Base-by-base conservation (phyloP, 2,888 invertebrate genomes). In the Drosophila melanosoma region DNA sequence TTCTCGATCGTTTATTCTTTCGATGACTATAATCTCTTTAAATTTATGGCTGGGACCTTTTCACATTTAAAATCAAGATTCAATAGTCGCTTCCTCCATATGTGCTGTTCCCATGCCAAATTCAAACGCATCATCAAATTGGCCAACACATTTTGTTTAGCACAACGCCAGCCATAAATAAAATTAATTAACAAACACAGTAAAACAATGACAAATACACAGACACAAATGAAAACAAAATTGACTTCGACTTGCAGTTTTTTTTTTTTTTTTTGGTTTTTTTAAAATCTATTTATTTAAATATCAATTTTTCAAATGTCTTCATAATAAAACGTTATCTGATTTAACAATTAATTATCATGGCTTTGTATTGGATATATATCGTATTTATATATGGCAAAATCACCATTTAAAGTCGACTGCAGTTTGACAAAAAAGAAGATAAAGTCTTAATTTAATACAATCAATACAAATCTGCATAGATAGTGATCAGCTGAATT, bases 341-440 rank as follows among this genome's bases (percentile, higher is more conserved):
- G 87, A 87, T 87, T 79, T 65, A 71, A 73, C 89, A 90, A 90
- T 87, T 87, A 87, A 87, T 87, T 87, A 83, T 76, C 73, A 65
- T 68, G 75, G 77, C 74, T 83, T 80, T 89, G 60, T 68, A 59
- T 67, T 20, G 35, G 17, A 5, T 40, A 17, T 0, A 29, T 56
- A 51, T 45, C 26, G 38, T 23, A 56, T 62, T 10, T 64, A 58
- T 35, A 59, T 52, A 58, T 64, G 49, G 10, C 3, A 45, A 35
- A 20, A 33, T 54, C 32, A 1, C 33, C 26, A 17, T 26, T 54
- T 11, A 26, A 36, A 36, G 42, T 32, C 58, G 51, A 40, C 52
- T 54, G 35, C 36, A 61, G 36, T 54, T 38, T 26, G 56, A 76
- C 52, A 59, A 63, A 64, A 64, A 58, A 49, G 53, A 61, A 74